Base-by-base conservation (phyloP, 2,888 invertebrate species). In the Lissonota sp. region DNA sequence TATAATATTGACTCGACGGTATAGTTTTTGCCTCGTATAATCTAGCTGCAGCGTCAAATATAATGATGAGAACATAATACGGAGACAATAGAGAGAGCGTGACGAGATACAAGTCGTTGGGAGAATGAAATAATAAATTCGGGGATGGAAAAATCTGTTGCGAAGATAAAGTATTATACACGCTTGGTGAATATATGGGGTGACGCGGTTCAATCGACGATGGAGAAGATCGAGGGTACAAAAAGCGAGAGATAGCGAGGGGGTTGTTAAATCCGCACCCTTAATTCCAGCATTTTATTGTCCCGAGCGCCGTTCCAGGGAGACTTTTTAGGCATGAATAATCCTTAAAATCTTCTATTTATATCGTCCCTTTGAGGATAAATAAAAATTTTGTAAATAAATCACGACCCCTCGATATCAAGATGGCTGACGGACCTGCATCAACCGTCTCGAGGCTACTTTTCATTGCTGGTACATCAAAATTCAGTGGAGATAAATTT, bases 71-170 rank as follows among this genome's bases (percentile, higher is more conserved):
- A 76, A 83, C 74, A 80, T 87, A 83, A 84, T 84, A 77, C 82
- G 60, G 60, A 70, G 40, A 26, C 49, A 46, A 63, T 57, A 63
- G 57, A 55, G 8, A 49, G 84, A 74, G 8, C 44, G 39, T 12
- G 82, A 44, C 51, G 76, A 64, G 26, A 64, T 62, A 63, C 63
- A 63, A 42, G 53, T 72, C 63, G 53, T 26, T 26, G 53, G n/a
- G 82, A 79, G 49, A 74, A 70, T 26, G 82, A 82, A 80, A 86
- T 83, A 84, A 88, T 88, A 87, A 88, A 87, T 87, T 84, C 82
- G 8, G 57, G 79, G 80, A 78, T 72, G 44, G 74, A 26, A 79
- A 72, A 77, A 77, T 53, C 80, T 69, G 53, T 49, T 58, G 51
- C 51, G 8, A 63, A 63, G 51, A 63, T n/a, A 51, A 42, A 64